These are phyloP conservation scores for Pterocles orientalis DNA, from an alignment of 2,113 vertebrate species.

Conservation along the genomic window DNA sequence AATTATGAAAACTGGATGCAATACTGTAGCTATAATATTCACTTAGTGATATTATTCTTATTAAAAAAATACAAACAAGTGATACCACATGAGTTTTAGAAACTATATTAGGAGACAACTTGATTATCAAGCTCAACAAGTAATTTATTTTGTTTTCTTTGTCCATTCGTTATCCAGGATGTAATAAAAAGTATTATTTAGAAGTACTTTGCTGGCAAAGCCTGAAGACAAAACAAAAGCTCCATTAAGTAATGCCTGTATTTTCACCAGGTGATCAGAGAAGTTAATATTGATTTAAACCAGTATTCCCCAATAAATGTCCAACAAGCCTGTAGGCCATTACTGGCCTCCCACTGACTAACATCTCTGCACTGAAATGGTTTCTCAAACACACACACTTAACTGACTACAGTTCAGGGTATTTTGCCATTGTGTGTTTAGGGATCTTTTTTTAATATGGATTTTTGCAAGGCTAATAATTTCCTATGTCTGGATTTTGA, in stretches of 20 bases:
- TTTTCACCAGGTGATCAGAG: constrained; percentile 41
- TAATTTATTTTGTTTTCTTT: background rate
- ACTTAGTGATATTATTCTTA: background rate
- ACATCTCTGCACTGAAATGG: constrained; percentile 17
- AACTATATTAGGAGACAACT: background rate
- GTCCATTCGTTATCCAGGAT: background rate
- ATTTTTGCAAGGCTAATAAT: constrained; percentile 3
- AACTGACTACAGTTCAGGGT: background rate
- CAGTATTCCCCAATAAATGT: constrained; percentile 63
- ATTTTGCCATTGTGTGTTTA: background rate
- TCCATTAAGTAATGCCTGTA: constrained; percentile 17
- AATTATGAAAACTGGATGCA: background rate
- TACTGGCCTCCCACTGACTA: constrained; percentile 44
- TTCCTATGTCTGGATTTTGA: too few relatives aligned
- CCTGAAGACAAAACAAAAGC: background rate
- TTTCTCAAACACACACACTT: background rate
- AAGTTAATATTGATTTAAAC: constrained; percentile 55
- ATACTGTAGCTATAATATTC: background rate
- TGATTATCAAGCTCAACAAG: background rate
- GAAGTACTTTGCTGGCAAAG: background rate
- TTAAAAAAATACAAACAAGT: background rate
- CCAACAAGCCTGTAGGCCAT: constrained; percentile 30
- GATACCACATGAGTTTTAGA: background rate
- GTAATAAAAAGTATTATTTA: constrained; percentile 4
- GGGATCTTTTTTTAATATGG: background rate